Evolutionary conservation across 2,888 invertebrate genomes (phyloP).

Genomic region (Phengaris alcon): DNA sequence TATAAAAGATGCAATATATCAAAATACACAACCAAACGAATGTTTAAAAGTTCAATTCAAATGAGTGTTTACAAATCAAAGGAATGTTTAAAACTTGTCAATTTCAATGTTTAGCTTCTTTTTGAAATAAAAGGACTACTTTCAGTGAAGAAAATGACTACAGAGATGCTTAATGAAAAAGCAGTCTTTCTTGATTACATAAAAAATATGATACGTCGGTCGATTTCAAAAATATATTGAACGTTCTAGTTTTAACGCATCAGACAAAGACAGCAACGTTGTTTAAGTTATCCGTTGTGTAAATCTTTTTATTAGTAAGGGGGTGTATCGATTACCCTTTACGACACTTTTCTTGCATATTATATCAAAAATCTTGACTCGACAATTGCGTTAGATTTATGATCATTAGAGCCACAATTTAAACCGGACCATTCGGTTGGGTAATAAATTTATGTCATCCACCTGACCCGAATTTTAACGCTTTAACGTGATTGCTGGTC

Average conservation of each 20-base stretch:
- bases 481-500: constrained; percentile 63
- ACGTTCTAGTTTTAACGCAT: not conserved
- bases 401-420: constrained; percentile 10
- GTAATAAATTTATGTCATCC: constrained; percentile 70
- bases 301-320: not conserved
- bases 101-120: not conserved
- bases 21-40: not conserved
- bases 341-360: not conserved
- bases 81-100: too few species aligned
- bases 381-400: constrained; percentile 17
- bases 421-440: constrained; percentile 17
- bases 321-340: constrained; percentile 3
- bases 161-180: not conserved
- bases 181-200: too few species aligned
- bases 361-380: not conserved
- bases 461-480: constrained; percentile 73
- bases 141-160: not conserved
- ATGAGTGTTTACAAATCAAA: too few species aligned
- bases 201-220: not conserved
- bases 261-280: too few species aligned
- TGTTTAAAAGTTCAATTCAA: too few species aligned
- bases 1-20: not conserved
- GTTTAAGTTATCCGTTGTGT: not conserved
- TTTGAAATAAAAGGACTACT: not conserved
- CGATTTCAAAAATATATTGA: not conserved